Base-by-base conservation (phyloP, 2,888 invertebrate genomes). In the Kuschelorhynchus macadamiae region DNA sequence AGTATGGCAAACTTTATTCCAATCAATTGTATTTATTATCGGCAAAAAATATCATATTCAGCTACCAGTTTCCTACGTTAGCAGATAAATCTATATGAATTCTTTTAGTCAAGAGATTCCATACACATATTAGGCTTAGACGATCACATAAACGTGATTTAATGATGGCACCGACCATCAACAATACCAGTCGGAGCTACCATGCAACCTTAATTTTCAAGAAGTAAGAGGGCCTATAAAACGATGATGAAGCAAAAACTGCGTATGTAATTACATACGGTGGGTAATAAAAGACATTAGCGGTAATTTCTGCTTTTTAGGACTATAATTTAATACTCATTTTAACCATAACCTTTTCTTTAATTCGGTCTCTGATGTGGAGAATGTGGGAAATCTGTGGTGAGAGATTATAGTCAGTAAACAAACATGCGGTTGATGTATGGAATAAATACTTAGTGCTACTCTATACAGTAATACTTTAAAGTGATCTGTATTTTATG, bases 261-360 rank as follows among this genome's bases (percentile, higher is more conserved):
- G 25, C 50, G 41, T 33, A 41, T 36, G 65, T 65, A 65, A 65
- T 65, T 65, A 65, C 52, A 7, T 32, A 32, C 65, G 49, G 41
- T 42, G 41, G 57, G 65, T 46, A 57, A 65, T 65, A 65, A 65
- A 65, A 59, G 41, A 36, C 65, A 52, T 65, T 59, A 65, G 65
- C 59, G 65, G 65, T 59, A 57, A 65, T 65, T 65, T 59, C 46
- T 59, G 36, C 59, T 59, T 65, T 59, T 65, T 59, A 65, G 52
- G 57, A 44, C 52, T 52, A 65, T 65, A 65, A 65, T 65, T 65
- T 65, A 64, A 64, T 56, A 64, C 49, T 32, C 56, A 50, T 64
- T 63, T 64, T 39, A 36, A 39, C 46, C 55, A 39, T 55, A 55
- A 47, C 36, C 44, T 64, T 39, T 49, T 25, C 42, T 41, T 47